phyloP scores from a whole-genome alignment of 2,113 vertebrate species.

The Ahaetulla prasina region DNA sequence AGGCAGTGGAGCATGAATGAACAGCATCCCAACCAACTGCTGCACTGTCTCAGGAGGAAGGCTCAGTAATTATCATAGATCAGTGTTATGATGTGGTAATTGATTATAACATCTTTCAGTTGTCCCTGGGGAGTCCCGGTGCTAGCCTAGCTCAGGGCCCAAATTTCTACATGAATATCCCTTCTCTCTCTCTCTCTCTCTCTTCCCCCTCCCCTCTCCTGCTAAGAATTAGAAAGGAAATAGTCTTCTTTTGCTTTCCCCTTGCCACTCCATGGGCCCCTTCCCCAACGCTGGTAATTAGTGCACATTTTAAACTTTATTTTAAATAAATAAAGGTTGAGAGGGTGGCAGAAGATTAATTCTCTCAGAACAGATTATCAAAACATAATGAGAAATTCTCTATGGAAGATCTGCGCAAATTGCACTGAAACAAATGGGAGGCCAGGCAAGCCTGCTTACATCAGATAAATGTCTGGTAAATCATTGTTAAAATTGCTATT shows the following conservation, averaged over 20 bases:
- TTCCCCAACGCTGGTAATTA: constrained; percentile 33
- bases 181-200: constrained; percentile 18
- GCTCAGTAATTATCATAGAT: constrained; percentile 89
- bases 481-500: background rate
- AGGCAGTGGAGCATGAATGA: constrained; percentile 81
- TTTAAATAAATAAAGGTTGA: constrained; percentile 31
- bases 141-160: constrained; percentile 67
- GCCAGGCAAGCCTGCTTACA: background rate
- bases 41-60: constrained; percentile 79
- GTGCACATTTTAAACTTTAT: constrained; percentile 26
- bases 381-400: background rate
- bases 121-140: constrained; percentile 74
- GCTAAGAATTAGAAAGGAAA: constrained; percentile 49
- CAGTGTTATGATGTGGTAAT: constrained; percentile 90
- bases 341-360: background rate
- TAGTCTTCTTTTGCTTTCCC: constrained; percentile 29
- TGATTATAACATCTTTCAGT: constrained; percentile 88
- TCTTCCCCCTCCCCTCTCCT: background rate
- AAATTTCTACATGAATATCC: constrained; percentile 47
- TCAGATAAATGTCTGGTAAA: background rate
- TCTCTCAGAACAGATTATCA: background rate
- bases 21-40: constrained; percentile 76
- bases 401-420: background rate
- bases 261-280: background rate
- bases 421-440: background rate